Evolutionary conservation across 2,888 invertebrate genomes (phyloP).

Genomic region (Brachyptera putata): DNA sequence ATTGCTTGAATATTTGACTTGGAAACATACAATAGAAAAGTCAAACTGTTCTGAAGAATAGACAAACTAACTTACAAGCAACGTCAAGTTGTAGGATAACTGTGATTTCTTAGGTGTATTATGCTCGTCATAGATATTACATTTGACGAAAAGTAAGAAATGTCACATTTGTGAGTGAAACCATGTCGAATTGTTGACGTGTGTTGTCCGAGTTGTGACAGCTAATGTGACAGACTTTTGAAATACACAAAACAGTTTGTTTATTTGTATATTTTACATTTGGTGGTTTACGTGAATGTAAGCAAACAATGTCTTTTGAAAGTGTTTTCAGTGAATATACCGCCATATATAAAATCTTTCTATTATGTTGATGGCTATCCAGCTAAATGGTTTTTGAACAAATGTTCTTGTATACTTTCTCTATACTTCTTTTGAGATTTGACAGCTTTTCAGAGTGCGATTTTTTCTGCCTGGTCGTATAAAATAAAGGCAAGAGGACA

Average conservation of each 20-base stretch:
- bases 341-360: slow-evolving; percentile 4
- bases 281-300: not conserved
- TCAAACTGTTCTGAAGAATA: too few species aligned
- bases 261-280: slow-evolving; percentile 3
- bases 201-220: slow-evolving; percentile 11
- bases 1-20: too few species aligned
- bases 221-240: not conserved
- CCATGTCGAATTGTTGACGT: slow-evolving; percentile 7
- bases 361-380: not conserved
- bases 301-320: slow-evolving; percentile 5
- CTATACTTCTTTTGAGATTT: not conserved
- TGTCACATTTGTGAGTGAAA: slow-evolving; percentile 15
- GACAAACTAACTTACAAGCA: too few species aligned
- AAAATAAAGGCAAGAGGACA: too few species aligned
- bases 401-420: not conserved
- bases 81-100: too few species aligned
- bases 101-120: too few species aligned
- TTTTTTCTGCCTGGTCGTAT: not conserved
- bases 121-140: too few species aligned
- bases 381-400: not conserved
- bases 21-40: too few species aligned
- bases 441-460: not conserved
- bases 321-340: not conserved
- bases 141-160: not conserved
- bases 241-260: not conserved